These are phyloP conservation scores for Eulemur coronatus DNA, from an alignment of 2,797 vertebrate genomes.

Conservation along the genomic window DNA sequence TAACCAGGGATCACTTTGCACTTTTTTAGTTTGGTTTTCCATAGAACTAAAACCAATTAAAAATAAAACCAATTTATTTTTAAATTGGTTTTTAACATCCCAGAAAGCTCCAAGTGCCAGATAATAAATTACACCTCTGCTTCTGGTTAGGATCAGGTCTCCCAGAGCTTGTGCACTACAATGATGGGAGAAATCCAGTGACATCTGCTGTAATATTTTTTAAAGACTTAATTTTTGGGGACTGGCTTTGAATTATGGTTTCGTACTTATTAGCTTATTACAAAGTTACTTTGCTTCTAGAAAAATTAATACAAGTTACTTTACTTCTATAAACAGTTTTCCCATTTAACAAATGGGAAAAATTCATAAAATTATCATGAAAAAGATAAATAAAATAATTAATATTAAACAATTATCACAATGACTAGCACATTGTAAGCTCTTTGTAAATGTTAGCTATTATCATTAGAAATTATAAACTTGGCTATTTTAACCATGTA, in stretches of 20 bases:
- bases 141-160: not conserved
- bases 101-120: not conserved
- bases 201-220: not conserved
- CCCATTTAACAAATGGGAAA: not conserved
- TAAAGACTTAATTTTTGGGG: not conserved
- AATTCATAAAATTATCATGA: not conserved
- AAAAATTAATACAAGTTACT: not conserved
- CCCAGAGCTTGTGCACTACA: not conserved
- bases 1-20: not conserved
- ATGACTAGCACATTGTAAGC: not conserved
- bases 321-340: not conserved
- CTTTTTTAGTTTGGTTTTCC: not conserved
- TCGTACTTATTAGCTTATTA: not conserved
- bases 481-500: not conserved
- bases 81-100: not conserved
- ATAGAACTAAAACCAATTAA: not conserved
- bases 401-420: not conserved
- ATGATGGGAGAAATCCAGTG: not conserved
- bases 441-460: conserved; percentile 40
- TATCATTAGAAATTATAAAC: conserved; percentile 1
- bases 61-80: not conserved
- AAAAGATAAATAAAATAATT: conserved; percentile 11
- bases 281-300: not conserved
- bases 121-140: not conserved
- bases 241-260: not conserved